A percentile compares a stretch with the other conserved stretches of the same genome.
These are phyloP conservation scores for Eurytemora carolleeae DNA, from an alignment of 1,140 invertebrate species.

Conservation along the genomic window DNA sequence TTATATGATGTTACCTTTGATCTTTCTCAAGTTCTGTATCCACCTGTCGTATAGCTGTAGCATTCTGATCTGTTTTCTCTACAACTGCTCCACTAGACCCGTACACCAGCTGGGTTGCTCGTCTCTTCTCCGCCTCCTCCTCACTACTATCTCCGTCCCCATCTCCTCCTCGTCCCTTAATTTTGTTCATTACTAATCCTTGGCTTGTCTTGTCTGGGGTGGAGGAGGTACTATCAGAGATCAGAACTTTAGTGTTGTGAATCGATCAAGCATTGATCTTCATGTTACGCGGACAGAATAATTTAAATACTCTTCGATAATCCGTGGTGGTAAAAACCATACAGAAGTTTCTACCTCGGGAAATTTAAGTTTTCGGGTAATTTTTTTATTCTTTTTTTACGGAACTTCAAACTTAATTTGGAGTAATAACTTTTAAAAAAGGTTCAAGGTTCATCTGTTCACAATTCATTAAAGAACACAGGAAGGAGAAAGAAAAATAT, in stretches of 20 bases:
- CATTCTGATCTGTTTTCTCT: not conserved
- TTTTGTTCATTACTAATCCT: not conserved
- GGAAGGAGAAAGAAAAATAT: not conserved
- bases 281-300: too few species aligned
- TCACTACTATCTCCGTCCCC: not conserved
- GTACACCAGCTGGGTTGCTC: not conserved
- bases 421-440: not conserved
- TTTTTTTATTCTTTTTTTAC: not conserved
- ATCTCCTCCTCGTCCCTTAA: not conserved
- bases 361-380: not conserved
- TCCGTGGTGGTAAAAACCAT: not conserved
- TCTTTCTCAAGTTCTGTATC: not conserved
- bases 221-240: not conserved
- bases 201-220: not conserved
- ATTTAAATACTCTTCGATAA: not conserved
- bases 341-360: not conserved
- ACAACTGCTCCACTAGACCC: not conserved
- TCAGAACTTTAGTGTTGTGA: too few species aligned
- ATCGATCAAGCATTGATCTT: too few species aligned
- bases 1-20: not conserved
- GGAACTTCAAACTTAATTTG: not conserved
- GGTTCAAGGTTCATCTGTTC: not conserved
- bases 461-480: not conserved
- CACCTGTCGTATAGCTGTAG: not conserved
- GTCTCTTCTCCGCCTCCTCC: not conserved